Base-by-base conservation (phyloP, 2,888 invertebrate genomes). In the Campoplex nolae region DNA sequence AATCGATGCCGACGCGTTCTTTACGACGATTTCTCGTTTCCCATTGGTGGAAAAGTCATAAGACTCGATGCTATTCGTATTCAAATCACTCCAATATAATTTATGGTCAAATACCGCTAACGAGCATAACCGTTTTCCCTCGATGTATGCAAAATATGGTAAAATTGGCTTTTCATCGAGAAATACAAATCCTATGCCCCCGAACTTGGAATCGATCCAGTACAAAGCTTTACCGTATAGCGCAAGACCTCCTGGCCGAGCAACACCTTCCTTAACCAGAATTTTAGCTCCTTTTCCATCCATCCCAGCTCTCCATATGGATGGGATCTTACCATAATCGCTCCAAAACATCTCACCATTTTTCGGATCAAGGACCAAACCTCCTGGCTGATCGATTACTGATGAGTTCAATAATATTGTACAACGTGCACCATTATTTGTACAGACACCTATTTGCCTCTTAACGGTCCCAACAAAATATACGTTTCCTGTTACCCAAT, bases 401-500 rank as follows among this genome's bases (percentile, higher is more conserved):
- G 51, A 16, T n/a, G 18, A n/a, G 8, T 38, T 38, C 18, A 68
- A 51, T 6, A 68, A 2, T 68, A 68, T n/a, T 9, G 67, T 68
- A n/a, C 67, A 68, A 38, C 42, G n/a, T 18, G 35, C 16, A 42
- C 38, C 67, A 9, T 68, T n/a, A 7, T 38, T 9, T 42, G 35
- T 38, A 38, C 67, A 68, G 4, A 68, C 67, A n/a, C 18, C 42
- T 11, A 42, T 38, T n/a, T 68, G 68, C 68, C 42, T 68, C 45
- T n/a, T 38, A 68, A n/a, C 11, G 8, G 11, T 42, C n/a, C 45
- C 68, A 42, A 42, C 42, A 23, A 68, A 45, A 11, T 68, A 68
- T 11, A 68, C 42, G 23, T 68, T 68, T 42, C 68, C 68, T 38
- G 68, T 68, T 42, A 68, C 2, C 42, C 23, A 68, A 11, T 68